phyloP scores from a whole-genome alignment of 2,797 vertebrate species.

The Chiloscyllium punctatum region DNA sequence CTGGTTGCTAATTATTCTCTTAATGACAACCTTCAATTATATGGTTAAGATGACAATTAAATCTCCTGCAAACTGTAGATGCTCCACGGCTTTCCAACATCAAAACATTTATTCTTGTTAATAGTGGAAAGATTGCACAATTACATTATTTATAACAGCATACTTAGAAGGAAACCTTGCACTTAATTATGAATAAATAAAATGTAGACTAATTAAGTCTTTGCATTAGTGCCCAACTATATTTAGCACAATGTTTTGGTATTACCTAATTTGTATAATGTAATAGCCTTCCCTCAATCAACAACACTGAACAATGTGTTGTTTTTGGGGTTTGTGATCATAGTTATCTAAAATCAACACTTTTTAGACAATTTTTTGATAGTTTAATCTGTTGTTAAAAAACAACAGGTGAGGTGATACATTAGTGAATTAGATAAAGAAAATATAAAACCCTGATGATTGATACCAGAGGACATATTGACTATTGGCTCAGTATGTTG shows the following conservation, averaged over 20 bases:
- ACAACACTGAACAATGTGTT: not conserved
- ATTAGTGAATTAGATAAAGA: no score
- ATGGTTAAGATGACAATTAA: not conserved
- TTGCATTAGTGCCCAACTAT: not conserved
- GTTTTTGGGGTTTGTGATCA: no score
- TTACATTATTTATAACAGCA: not conserved
- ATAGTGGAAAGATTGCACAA: not conserved
- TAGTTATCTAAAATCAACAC: no score
- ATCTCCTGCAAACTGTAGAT: not conserved
- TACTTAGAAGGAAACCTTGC: not conserved
- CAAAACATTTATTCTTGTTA: not conserved
- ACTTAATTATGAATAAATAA: slow-evolving; percentile 5
- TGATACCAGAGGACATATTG: no score
- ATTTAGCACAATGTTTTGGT: not conserved
- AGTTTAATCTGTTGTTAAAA: no score
- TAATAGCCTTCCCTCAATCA: not conserved
- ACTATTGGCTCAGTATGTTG: no score
- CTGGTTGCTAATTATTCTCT: not conserved
- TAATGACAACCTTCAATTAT: not conserved
- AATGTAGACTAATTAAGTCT: not conserved
- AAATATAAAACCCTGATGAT: no score
- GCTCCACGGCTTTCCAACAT: not conserved
- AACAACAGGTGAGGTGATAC: no score
- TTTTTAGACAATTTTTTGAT: no score
- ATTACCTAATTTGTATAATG: not conserved